Conservation (phyloP, 1,140 invertebrate genomes). For the Stegodyphus mimosarum region DNA sequence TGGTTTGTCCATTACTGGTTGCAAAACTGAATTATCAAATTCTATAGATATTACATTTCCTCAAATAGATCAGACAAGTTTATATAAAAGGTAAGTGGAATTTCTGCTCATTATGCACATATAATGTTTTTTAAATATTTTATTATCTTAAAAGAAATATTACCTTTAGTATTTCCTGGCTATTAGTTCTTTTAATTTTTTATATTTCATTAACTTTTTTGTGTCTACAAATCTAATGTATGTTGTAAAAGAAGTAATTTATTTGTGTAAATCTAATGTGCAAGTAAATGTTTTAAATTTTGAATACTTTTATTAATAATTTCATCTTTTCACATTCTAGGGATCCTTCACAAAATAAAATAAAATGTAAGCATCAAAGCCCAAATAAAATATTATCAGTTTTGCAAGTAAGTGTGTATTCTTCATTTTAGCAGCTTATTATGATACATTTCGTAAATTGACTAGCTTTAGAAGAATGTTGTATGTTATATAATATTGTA, state of each 20-base stretch:
- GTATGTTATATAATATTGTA: no score
- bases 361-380: slow-evolving; percentile 30
- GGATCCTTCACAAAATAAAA: slow-evolving; percentile 28
- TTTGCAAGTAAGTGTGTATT: not conserved
- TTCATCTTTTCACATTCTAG: slow-evolving; percentile 10
- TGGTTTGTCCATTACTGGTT: not conserved
- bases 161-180: no score
- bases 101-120: no score
- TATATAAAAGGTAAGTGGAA: slow-evolving; percentile 37
- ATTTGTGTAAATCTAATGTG: no score
- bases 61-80: slow-evolving; percentile 41
- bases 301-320: not conserved
- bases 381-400: slow-evolving; percentile 8
- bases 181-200: no score
- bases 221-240: no score
- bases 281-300: no score
- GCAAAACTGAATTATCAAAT: no score
- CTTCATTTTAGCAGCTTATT: not conserved
- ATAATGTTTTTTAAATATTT: slow-evolving; percentile 5
- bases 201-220: no score
- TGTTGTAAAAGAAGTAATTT: no score
- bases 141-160: not conserved
- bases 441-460: no score
- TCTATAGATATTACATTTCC: slow-evolving; percentile 10
- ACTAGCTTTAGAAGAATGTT: no score